Evolutionary conservation across 2,113 vertebrate species (phyloP).

Genomic region (Acinonyx jubatus): DNA sequence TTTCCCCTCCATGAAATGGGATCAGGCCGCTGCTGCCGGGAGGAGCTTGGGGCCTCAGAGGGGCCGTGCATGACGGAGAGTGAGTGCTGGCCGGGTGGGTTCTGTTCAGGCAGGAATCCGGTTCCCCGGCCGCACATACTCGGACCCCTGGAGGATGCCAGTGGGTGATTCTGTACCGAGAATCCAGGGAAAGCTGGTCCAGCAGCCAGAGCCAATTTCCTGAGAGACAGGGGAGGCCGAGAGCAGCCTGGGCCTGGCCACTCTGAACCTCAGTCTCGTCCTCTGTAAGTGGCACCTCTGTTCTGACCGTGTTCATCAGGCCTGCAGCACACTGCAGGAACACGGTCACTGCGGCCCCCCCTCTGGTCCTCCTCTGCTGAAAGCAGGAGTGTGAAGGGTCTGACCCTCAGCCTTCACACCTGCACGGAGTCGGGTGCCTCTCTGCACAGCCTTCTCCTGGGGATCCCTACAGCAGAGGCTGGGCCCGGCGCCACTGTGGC

Average conservation of each 20-base stretch:
- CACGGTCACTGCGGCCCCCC: accelerated
- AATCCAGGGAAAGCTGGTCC: not conserved
- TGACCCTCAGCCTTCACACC: not conserved
- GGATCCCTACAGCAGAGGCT: not conserved
- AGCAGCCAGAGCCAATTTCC: too few relatives aligned
- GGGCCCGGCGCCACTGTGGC: too few relatives aligned
- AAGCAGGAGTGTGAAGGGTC: not conserved
- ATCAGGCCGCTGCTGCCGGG: accelerated
- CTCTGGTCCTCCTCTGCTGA: too few relatives aligned
- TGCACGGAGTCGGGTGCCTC: accelerated
- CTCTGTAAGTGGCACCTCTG: not conserved
- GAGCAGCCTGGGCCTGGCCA: too few relatives aligned
- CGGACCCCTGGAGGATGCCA: too few relatives aligned
- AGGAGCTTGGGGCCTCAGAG: accelerated
- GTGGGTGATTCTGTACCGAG: not conserved
- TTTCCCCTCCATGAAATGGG: not conserved
- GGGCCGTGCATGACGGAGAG: not conserved
- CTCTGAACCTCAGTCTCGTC: not conserved
- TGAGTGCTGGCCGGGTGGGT: accelerated
- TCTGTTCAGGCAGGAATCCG: too few relatives aligned
- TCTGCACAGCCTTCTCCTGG: accelerated
- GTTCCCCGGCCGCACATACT: accelerated
- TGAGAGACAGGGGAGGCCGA: accelerated
- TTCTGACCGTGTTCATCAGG: accelerated
- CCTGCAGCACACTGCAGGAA: accelerated